A percentile compares a stretch with the other conserved stretches of the same genome.
phyloP scores from a whole-genome alignment of 1,140 invertebrate genomes.

The Drosophila sechellia region DNA sequence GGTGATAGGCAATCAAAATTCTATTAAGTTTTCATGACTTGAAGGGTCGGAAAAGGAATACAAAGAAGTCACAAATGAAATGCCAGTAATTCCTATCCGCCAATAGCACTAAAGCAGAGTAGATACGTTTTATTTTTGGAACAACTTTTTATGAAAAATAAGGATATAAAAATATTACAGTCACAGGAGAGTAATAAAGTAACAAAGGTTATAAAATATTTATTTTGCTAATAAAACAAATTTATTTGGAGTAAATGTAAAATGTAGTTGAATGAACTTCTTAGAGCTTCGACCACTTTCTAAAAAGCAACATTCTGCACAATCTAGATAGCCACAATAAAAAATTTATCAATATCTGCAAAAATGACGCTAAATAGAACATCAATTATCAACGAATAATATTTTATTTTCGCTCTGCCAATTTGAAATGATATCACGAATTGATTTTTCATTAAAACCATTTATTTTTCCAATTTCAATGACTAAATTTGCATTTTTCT shows the following conservation, averaged over 20 bases:
- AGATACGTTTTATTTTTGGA: neutral
- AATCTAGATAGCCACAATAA: neutral
- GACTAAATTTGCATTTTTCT: constrained; percentile 2
- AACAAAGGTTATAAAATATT: too few relatives aligned
- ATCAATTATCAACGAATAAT: constrained; percentile 1
- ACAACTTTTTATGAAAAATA: neutral
- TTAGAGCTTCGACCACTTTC: neutral
- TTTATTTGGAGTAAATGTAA: too few relatives aligned
- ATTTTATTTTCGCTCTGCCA: neutral
- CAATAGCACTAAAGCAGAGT: neutral
- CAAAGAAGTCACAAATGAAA: neutral
- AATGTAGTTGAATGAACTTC: too few relatives aligned
- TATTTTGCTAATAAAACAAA: too few relatives aligned
- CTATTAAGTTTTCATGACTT: constrained; percentile 30
- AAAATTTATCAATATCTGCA: neutral
- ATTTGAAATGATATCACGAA: constrained; percentile 1
- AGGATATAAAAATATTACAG: too few relatives aligned
- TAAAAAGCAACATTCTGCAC: neutral
- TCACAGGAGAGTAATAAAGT: too few relatives aligned
- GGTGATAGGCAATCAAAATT: constrained; percentile 42
- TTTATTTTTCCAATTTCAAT: neutral
- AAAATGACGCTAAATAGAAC: neutral
- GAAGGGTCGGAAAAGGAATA: constrained; percentile 3
- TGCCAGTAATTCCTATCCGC: neutral
- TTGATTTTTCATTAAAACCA: constrained; percentile 2